A percentile compares a stretch with the other conserved stretches of the same genome.
Conservation (phyloP, 2,888 invertebrate species). For the Noctua fimbriata region DNA sequence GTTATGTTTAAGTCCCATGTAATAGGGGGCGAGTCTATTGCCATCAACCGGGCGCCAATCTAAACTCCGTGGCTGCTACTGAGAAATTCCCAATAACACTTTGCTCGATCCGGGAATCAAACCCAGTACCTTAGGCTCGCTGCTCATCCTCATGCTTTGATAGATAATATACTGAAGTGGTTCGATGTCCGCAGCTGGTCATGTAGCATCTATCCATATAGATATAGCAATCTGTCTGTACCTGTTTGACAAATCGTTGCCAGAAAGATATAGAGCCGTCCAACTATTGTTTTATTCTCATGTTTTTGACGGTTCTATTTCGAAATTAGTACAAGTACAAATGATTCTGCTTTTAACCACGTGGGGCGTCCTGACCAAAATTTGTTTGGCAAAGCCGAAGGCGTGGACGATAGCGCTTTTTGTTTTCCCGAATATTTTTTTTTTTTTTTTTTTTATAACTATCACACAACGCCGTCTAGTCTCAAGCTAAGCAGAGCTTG, state of each 20-base stretch:
- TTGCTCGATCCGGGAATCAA: background rate
- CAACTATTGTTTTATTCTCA: background rate
- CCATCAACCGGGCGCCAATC: too few relatives aligned
- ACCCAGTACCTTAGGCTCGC: background rate
- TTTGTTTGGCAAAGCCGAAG: background rate
- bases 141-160: background rate
- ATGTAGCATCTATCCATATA: too few relatives aligned
- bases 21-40: background rate
- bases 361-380: background rate
- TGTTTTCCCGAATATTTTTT: background rate
- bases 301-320: background rate
- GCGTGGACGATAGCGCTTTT: background rate
- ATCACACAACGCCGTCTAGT: too few relatives aligned
- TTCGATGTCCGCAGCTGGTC: too few relatives aligned
- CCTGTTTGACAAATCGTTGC: background rate
- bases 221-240: too few relatives aligned
- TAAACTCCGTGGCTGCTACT: background rate
- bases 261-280: background rate
- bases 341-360: background rate
- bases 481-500: too few relatives aligned
- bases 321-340: background rate
- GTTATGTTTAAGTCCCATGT: background rate
- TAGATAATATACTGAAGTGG: background rate
- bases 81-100: background rate
- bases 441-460: too few relatives aligned